Evolutionary conservation across 2,797 vertebrate species (phyloP).

Genomic region (Eremophila alpestris): DNA sequence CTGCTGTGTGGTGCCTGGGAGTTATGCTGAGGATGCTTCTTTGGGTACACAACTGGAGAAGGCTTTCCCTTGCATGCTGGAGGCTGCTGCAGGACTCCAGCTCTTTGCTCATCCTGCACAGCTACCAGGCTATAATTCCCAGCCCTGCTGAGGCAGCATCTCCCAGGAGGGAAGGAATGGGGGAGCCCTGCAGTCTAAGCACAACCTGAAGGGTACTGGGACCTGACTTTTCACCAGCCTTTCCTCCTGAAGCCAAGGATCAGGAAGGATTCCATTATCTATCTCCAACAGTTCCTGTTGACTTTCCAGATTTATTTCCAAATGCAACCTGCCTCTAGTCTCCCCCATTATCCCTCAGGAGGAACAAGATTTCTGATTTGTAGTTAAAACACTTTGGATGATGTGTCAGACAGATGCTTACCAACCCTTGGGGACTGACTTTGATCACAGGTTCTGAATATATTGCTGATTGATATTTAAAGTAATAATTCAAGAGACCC

Average conservation of each 20-base stretch:
- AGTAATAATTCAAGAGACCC: neutral
- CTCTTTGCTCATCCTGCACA: neutral
- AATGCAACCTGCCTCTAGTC: neutral
- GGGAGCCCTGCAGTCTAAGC: neutral
- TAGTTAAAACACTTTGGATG: neutral
- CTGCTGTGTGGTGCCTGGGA: fast-evolving
- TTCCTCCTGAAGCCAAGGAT: neutral
- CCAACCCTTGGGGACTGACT: neutral
- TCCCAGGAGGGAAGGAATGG: neutral
- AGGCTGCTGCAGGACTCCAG: neutral
- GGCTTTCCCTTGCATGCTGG: fast-evolving
- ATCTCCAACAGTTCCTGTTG: neutral
- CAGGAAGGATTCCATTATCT: neutral
- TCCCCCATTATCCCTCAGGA: neutral
- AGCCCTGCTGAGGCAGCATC: neutral
- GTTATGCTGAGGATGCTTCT: neutral
- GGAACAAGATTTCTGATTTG: neutral
- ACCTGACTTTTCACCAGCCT: neutral
- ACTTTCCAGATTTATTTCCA: neutral
- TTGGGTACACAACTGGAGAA: neutral
- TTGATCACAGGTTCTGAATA: neutral
- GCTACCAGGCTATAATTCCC: neutral
- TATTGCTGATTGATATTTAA: neutral
- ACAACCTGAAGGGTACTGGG: neutral
- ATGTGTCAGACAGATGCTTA: neutral